These are phyloP conservation scores for Muntiacus muntjak DNA, from an alignment of 2,113 vertebrate species.

Conservation along the genomic window DNA sequence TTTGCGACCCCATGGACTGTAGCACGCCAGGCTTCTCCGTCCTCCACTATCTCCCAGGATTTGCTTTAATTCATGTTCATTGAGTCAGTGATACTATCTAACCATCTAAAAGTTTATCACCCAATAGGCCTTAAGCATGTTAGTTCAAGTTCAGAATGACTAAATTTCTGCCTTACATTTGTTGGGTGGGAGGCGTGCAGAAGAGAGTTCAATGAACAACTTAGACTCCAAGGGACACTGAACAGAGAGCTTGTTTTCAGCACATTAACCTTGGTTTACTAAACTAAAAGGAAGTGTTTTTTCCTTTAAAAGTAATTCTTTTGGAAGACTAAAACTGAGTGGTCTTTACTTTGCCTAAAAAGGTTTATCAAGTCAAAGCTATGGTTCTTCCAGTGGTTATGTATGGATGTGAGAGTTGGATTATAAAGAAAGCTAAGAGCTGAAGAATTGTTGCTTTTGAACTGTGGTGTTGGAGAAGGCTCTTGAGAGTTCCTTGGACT, in stretches of 20 bases:
- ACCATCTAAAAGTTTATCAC: background rate
- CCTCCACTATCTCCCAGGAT: background rate
- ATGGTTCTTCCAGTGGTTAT: background rate
- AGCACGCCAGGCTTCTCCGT: rapidly evolving
- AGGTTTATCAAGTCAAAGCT: background rate
- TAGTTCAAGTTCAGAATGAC: background rate
- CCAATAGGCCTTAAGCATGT: background rate
- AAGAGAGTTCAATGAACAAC: background rate
- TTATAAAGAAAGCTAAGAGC: background rate
- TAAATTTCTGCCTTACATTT: background rate
- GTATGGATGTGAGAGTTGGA: background rate
- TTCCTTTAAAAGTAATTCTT: background rate
- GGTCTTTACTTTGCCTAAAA: background rate
- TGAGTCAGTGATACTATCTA: background rate
- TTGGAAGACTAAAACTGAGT: background rate
- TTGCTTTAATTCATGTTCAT: background rate
- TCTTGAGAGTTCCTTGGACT: background rate
- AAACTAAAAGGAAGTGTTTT: background rate
- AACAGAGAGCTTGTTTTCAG: background rate
- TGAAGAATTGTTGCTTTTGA: background rate
- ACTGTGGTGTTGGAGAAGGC: background rate
- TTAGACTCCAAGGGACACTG: background rate
- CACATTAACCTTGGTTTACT: background rate
- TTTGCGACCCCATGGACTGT: background rate
- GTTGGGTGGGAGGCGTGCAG: rapidly evolving